Percentiles rank a stretch among this genome's conserved stretches.
Evolutionary conservation across 2,888 invertebrate genomes (phyloP).

Genomic region (Piscicola geometra): DNA sequence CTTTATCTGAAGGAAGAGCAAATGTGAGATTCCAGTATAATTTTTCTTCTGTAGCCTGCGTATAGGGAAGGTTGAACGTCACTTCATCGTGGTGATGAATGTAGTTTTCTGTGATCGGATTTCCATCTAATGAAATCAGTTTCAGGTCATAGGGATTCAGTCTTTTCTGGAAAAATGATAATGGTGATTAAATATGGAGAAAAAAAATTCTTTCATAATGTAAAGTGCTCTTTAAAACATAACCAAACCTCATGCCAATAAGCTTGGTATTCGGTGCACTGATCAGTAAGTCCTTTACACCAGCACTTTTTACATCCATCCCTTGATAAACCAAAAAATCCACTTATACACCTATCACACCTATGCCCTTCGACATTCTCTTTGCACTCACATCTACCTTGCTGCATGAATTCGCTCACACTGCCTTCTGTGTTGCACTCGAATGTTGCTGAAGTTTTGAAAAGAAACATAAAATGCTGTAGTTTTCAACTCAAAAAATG

Average conservation of each 20-base stretch:
- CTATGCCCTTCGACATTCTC: background rate
- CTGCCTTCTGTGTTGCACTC: background rate
- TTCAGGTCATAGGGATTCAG: background rate
- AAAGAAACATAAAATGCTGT: background rate
- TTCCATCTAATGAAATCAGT: background rate
- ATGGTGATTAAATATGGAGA: too few species aligned
- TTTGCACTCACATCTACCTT: constrained; percentile 9
- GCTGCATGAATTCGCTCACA: background rate
- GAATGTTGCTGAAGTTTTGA: background rate
- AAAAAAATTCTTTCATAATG: too few species aligned
- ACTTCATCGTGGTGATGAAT: background rate
- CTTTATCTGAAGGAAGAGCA: background rate
- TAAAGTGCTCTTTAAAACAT: too few species aligned
- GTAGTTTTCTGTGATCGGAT: background rate
- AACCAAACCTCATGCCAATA: background rate
- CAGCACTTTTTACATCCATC: background rate
- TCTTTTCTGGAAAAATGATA: background rate
- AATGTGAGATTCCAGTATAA: background rate
- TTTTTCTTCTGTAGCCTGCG: background rate
- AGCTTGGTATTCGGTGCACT: constrained; percentile 5
- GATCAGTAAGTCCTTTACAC: background rate
- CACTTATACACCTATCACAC: background rate
- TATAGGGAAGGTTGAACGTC: background rate
- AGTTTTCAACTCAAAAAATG: background rate
- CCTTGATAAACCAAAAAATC: background rate